Conservation (phyloP, 2,888 invertebrate species). For the Mesochorus sp. region DNA sequence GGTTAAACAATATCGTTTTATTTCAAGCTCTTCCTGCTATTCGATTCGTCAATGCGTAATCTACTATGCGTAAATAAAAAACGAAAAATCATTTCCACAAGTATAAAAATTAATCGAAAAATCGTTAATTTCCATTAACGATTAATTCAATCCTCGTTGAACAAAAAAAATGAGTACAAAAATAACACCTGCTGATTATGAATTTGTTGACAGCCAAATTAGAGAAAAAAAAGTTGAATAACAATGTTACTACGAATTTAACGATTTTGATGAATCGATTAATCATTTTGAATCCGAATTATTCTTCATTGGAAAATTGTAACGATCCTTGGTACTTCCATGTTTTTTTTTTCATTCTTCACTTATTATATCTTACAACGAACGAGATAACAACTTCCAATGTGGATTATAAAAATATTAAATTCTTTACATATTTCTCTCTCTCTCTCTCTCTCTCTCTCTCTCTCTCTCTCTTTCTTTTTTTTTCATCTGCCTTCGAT, state of each 20-base stretch:
- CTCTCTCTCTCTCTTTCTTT: slow-evolving; percentile 17
- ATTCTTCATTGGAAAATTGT: slow-evolving; percentile 30
- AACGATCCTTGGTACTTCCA: slow-evolving; percentile 18
- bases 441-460: slow-evolving; percentile 16
- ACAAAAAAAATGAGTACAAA: too few species aligned
- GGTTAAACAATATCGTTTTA: too few species aligned
- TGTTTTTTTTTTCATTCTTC: slow-evolving; percentile 7
- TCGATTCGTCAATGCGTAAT: too few species aligned
- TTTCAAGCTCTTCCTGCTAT: too few species aligned
- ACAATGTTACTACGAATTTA: slow-evolving; percentile 23
- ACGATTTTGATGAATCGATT: slow-evolving; percentile 13
- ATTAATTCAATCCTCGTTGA: slow-evolving; percentile 2
- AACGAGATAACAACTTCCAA: slow-evolving; percentile 84
- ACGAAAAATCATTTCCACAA: too few species aligned
- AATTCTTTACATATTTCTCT: slow-evolving; percentile 75
- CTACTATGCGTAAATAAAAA: too few species aligned
- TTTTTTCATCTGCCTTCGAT: slow-evolving; percentile 32
- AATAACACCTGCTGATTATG: neutral
- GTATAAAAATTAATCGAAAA: too few species aligned
- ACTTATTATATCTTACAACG: slow-evolving; percentile 69
- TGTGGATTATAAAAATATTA: slow-evolving; percentile 84
- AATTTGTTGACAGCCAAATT: slow-evolving; percentile 16
- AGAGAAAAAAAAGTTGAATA: neutral
- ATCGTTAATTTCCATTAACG: neutral
- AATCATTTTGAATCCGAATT: neutral